Evolutionary conservation across 1,140 invertebrate species (phyloP), one percentile per base, ranked within the genome.

Genomic region (Delia radicum): DNA sequence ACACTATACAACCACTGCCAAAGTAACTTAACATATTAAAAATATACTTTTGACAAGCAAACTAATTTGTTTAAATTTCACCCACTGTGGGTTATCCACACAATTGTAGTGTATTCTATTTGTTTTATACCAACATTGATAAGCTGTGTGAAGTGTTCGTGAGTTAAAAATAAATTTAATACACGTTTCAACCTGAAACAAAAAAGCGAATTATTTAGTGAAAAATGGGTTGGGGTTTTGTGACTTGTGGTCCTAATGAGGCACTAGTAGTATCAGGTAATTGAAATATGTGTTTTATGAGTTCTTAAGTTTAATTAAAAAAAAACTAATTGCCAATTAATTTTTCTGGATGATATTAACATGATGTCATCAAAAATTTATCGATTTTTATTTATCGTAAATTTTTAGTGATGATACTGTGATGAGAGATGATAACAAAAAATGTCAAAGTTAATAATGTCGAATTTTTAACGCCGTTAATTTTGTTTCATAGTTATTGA

Each of bases 231-330:
- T 95, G 94, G 90, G 96, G 96, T 82, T 98, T 98, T 88, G 96
- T 98, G 77, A 97, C 95, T 76, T 99, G 97, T 87, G 97, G 97
- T 42, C 97, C 97, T 3, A 99, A 99, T 85, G 96, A 98, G 88
- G 97, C 97, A 29, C 89, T 99, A 73, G 96, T 99, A 28, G 95
- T 99, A 78, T 98, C 96, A 88, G 97, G 97, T 98, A 37, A 71
- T 3, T 27, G 13, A 10, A 18, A 15, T 31, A 69, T 21, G 15
- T 2, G 29, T 37, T 69, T 24, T 29, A n/a, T 63, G 21, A 76
- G n/a, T 48, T 6, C 13, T 48, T 48, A n/a, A n/a, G 13, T 48
- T 6, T 48, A 55, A 55, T 55, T 37, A 10, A 10, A 7, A 37
- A 10, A 24, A 55, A 21, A 18, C 24, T 55, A 21, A 21, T 21